Conservation (phyloP, 2,888 invertebrate genomes). For the Hartigia nigra region DNA sequence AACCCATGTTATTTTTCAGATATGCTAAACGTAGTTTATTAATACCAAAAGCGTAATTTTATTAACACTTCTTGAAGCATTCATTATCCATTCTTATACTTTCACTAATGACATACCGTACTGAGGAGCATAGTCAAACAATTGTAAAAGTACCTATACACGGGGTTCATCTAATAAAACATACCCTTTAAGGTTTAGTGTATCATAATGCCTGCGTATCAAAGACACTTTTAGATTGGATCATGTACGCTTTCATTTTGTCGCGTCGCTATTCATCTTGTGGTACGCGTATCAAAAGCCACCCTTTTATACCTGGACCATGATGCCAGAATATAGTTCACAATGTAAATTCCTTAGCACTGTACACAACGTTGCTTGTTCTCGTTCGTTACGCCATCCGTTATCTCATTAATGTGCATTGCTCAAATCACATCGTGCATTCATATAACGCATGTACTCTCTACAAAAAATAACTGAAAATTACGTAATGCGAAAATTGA, state of each 20-base stretch:
- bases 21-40: not conserved
- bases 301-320: not conserved
- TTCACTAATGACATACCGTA: not conserved
- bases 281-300: not conserved
- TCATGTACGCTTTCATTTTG: not conserved
- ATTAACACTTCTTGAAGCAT: not conserved
- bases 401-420: not conserved
- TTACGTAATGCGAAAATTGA: not conserved
- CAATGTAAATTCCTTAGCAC: conserved; percentile 1
- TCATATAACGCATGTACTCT: not conserved
- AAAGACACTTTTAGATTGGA: not conserved
- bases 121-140: not conserved
- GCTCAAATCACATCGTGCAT: not conserved
- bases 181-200: not conserved
- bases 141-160: not conserved
- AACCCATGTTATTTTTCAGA: not conserved
- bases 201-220: not conserved
- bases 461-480: not conserved
- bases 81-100: not conserved
- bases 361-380: not conserved
- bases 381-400: not conserved
- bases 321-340: not conserved
- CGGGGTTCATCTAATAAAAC: not conserved
- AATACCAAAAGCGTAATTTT: not conserved
- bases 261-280: not conserved